These are phyloP conservation scores for Actinemys pallida DNA, from an alignment of 2,113 vertebrate genomes.

Conservation along the genomic window DNA sequence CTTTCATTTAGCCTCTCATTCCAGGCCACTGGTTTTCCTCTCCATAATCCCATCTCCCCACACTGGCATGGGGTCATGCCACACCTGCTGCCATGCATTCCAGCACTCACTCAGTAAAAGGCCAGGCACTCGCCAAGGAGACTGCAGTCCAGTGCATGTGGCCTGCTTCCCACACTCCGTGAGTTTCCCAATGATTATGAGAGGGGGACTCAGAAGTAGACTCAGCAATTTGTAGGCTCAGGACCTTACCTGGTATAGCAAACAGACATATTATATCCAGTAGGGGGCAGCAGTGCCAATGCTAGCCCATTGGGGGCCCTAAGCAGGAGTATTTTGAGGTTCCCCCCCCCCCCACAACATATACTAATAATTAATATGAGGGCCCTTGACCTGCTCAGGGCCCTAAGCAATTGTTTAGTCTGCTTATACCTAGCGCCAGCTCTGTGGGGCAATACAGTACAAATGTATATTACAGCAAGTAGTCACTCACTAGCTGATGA, in stretches of 20 bases:
- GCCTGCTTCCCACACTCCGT: background rate
- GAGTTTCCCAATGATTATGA: background rate
- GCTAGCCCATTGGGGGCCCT: too few relatives aligned
- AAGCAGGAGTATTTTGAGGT: too few relatives aligned
- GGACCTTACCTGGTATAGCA: background rate
- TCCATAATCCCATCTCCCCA: background rate
- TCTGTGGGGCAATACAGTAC: too few relatives aligned
- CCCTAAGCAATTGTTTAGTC: too few relatives aligned
- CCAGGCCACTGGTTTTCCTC: background rate
- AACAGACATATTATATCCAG: background rate
- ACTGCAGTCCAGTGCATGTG: background rate
- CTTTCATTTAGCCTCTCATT: background rate
- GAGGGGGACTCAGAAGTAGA: background rate
- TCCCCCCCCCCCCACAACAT: too few relatives aligned
- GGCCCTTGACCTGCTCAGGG: too few relatives aligned
- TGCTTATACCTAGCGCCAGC: too few relatives aligned
- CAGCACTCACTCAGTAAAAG: rapidly evolving
- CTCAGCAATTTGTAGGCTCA: background rate
- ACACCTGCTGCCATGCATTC: background rate
- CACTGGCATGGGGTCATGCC: rapidly evolving
- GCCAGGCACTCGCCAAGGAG: background rate
- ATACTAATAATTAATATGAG: too few relatives aligned
- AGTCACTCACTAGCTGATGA: background rate
- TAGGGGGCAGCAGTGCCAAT: background rate
- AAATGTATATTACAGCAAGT: background rate